phyloP scores from a whole-genome alignment of 2,797 vertebrate species.

The Brachyalestes nurse region DNA sequence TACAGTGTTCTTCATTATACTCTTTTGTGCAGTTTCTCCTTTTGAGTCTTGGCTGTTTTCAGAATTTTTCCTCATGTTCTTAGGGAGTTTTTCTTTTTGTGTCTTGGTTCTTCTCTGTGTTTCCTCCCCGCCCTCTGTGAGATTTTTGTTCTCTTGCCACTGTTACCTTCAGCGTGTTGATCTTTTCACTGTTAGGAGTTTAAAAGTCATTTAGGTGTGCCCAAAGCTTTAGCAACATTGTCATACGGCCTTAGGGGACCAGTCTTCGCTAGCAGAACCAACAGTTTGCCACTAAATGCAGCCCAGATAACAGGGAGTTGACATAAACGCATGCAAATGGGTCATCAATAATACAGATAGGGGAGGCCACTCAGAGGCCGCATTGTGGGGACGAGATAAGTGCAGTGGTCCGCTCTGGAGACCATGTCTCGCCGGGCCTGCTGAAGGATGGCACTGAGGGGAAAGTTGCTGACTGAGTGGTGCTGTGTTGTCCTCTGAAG shows the following conservation, averaged over 20 bases:
- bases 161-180: background rate
- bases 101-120: background rate
- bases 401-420: conserved; percentile 22
- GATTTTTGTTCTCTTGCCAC: background rate
- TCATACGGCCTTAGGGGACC: conserved; percentile 4
- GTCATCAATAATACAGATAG: conserved; percentile 57
- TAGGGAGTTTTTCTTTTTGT: background rate
- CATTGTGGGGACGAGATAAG: conserved; percentile 32
- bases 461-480: conserved; percentile 53
- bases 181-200: background rate
- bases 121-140: background rate
- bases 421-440: conserved; percentile 9
- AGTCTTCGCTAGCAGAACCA: conserved; percentile 8
- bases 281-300: conserved; percentile 17
- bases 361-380: conserved; percentile 28
- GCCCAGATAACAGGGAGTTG: conserved; percentile 26
- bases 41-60: no score
- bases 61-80: no score
- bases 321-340: conserved; percentile 50
- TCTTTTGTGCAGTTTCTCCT: no score
- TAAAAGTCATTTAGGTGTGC: background rate
- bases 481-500: conserved; percentile 41
- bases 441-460: conserved; percentile 38
- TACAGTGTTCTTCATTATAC: no score
- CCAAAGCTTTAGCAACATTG: background rate